Evolutionary conservation across 1,140 invertebrate genomes (phyloP), one percentile per base, ranked within the genome.

Genomic region (Macrocentrus cingulum): DNA sequence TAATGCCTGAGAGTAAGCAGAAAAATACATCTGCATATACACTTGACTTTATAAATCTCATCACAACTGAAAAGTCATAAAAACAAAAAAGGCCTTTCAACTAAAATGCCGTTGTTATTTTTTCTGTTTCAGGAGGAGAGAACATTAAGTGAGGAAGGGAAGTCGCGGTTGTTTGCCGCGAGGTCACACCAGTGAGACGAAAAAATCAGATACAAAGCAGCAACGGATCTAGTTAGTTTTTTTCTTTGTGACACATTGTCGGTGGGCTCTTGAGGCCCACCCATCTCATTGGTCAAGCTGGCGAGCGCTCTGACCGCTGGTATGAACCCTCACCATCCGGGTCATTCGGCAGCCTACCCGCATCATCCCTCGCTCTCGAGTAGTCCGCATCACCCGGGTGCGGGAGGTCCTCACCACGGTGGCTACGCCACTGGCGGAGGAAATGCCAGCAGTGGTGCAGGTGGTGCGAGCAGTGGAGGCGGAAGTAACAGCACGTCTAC

Each of bases 261-360:
- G 77, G 76, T 77, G 76, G 75, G 77, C 76, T 79, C 66, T 59
- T 45, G 61, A 74, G 75, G 74, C 74, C 75, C 74, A 75, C 76
- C 76, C 65, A 61, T 67, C 56, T 54, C 34, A 77, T 75, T 70
- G 61, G 66, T 66, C 78, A 80, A 80, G 68, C 79, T 80, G 79
- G 77, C 79, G 76, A 79, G 77, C 74, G 76, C 78, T 70, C 58
- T 80, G 67, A 76, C 77, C 70, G 75, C 79, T 72, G 77, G 74
- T 70, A 81, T 81, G 80, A 81, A 81, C 77, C 80, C 80, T 64
- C 74, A 76, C 67, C 75, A 75, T 63, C 73, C 74, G 65, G 71
- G 72, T 51, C 75, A 76, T 56, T 66, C 72, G 29, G 68, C 73
- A 63, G 70, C 70, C 64, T 79, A 79, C 66, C 76, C 79, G 61